phyloP scores from a whole-genome alignment of 2,888 invertebrate genomes.

The Campopleginae sp. region DNA sequence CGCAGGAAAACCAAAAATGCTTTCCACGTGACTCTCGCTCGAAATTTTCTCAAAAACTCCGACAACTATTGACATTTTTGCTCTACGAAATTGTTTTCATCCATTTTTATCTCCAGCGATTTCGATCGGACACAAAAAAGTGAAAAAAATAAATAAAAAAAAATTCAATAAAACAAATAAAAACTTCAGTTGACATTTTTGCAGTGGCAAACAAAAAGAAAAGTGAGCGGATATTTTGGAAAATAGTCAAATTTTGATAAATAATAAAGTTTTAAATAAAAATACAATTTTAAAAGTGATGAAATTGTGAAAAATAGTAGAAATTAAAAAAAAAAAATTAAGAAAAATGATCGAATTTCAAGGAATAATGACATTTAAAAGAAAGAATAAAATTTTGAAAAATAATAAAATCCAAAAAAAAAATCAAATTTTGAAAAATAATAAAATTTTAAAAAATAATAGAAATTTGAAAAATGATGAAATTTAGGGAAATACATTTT shows the following conservation, averaged over 20 bases:
- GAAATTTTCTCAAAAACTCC: not conserved
- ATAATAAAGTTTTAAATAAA: not conserved
- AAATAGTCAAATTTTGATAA: too few relatives aligned
- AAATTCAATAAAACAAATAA: not conserved
- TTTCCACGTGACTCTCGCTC: not conserved
- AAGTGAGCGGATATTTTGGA: not conserved
- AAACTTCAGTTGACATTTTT: not conserved
- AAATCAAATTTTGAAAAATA: not conserved
- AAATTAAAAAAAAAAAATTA: too few relatives aligned
- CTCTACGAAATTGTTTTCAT: constrained; percentile 41
- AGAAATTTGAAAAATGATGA: not conserved
- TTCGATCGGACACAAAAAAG: not conserved
- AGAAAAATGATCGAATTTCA: too few relatives aligned
- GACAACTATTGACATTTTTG: not conserved
- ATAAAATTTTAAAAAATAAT: not conserved
- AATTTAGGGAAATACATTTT: too few relatives aligned
- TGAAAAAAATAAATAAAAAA: constrained; percentile 9
- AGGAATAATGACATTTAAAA: too few relatives aligned
- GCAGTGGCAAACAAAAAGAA: not conserved
- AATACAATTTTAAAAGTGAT: not conserved
- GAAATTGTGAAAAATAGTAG: not conserved
- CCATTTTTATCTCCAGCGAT: not conserved
- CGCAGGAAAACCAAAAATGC: not conserved
- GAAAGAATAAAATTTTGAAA: not conserved
- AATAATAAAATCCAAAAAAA: not conserved